A percentile compares a stretch with the other conserved stretches of the same genome.
These are phyloP conservation scores for Peribatodes rhomboidaria DNA, from an alignment of 2,888 invertebrate species.

Conservation along the genomic window DNA sequence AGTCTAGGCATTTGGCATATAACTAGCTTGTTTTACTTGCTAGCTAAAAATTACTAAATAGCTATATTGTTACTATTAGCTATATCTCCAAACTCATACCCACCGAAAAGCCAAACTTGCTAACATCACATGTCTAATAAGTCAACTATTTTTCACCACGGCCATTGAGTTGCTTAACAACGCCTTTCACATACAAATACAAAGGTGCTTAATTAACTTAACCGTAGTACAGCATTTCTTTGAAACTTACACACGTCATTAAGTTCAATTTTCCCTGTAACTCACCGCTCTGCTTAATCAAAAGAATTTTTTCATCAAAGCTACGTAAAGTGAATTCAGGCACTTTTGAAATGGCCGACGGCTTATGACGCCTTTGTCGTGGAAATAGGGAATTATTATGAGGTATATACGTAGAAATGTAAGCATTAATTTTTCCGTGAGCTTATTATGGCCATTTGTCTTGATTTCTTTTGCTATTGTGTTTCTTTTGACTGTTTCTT, in stretches of 20 bases:
- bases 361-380: constrained; percentile 8
- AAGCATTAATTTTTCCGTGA: constrained; percentile 16
- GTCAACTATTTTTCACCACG: no score
- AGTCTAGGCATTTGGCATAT: no score
- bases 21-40: no score
- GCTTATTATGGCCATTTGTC: constrained; percentile 13
- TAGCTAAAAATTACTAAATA: no score
- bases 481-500: constrained; percentile 8
- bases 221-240: not conserved
- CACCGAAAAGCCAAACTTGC: no score
- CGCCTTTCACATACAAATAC: no score
- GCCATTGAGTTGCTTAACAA: no score
- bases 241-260: not conserved
- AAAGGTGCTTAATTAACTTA: not conserved
- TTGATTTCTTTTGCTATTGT: constrained; percentile 19
- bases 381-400: constrained; percentile 17
- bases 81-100: no score
- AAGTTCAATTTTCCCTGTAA: not conserved
- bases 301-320: constrained; percentile 14
- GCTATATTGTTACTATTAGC: no score
- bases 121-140: no score
- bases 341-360: constrained; percentile 11
- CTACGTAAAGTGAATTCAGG: constrained; percentile 12
- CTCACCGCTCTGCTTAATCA: constrained; percentile 4
- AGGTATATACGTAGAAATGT: constrained; percentile 15